A percentile compares a stretch with the other conserved stretches of the same genome.
These are phyloP conservation scores for Palythoa caribaeorum DNA, from an alignment of 92 coral and sea anemone species.

Conservation along the genomic window DNA sequence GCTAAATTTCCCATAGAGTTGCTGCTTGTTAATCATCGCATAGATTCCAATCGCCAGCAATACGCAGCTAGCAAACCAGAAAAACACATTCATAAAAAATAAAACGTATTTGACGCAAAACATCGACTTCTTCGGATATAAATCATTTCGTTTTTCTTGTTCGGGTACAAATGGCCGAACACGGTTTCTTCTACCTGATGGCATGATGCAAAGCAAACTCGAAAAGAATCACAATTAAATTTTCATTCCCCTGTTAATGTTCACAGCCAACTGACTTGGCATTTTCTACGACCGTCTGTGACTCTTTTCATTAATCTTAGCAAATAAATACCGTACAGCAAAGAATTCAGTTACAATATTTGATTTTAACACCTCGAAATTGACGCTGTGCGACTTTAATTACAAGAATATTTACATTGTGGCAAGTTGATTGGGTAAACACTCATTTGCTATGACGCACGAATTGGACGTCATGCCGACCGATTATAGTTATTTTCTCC, in stretches of 20 bases:
- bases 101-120: constrained; percentile 86
- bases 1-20: constrained; percentile 85
- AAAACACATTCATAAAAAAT: constrained; percentile 92
- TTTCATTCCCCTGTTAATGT: background rate
- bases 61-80: constrained; percentile 83
- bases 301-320: background rate
- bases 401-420: background rate
- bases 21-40: constrained; percentile 88
- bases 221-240: background rate
- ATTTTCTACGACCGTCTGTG: background rate
- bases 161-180: constrained; percentile 44
- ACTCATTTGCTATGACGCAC: background rate
- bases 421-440: background rate
- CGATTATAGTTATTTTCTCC: too few species aligned
- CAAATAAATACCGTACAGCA: background rate
- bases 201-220: background rate
- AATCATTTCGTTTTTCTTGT: constrained; percentile 28
- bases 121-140: constrained; percentile 81
- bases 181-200: constrained; percentile 30
- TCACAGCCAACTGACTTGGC: background rate
- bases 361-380: background rate
- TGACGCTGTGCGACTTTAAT: background rate
- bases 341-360: background rate
- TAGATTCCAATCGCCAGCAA: constrained; percentile 82
- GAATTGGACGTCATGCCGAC: background rate